Evolutionary conservation across 2,797 vertebrate genomes (phyloP), one percentile per base, ranked within the genome.

Genomic region (Ara ararauna): DNA sequence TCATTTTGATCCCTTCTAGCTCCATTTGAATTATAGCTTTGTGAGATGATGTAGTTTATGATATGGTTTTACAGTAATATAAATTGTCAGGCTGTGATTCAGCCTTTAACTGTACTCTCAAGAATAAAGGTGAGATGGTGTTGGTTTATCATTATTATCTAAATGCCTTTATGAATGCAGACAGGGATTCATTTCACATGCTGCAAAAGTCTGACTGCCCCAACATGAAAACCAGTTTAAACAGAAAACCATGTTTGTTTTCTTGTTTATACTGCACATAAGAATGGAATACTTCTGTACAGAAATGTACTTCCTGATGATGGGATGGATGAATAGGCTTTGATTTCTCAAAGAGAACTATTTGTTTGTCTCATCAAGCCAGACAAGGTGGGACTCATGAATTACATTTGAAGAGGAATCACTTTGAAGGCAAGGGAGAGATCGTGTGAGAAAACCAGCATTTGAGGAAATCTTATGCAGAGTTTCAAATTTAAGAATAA

Each of bases 401-500:
- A 60, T 54, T 75, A 24, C 13, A 62, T 85, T 94, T 92, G 34
- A 85, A 68, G 45, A 85, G 27, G 18, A 86, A 92, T 83, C 19
- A 8, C 83, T 90, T 93, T 58, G 81, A 89, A 94, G 48, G 30
- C 44, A 77, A 93, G 11, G 48, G 45, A 89, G 50, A 85, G 30
- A 73, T 82, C 70, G 50, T 13, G 18, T 61, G 77, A 91, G 40
- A 90, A 90, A 91, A 48, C 7, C 1, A 5, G 36, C 56, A 42
- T 61, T 82, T 73, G 71, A 89, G 38, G 53, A 94, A 87, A 87
- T 65, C 48, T 85, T 80, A 42, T 23, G 48, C 45, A 79, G 62
- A 53, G 53, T 83, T 90, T 92, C n/a, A 78, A 77, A 87, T 87
- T 77, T 94, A 90, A 90, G 72, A 87, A 95, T 87, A 78, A 93